Conservation (phyloP, 2,888 invertebrate genomes). For the Hirtodrosophila trivittata region DNA sequence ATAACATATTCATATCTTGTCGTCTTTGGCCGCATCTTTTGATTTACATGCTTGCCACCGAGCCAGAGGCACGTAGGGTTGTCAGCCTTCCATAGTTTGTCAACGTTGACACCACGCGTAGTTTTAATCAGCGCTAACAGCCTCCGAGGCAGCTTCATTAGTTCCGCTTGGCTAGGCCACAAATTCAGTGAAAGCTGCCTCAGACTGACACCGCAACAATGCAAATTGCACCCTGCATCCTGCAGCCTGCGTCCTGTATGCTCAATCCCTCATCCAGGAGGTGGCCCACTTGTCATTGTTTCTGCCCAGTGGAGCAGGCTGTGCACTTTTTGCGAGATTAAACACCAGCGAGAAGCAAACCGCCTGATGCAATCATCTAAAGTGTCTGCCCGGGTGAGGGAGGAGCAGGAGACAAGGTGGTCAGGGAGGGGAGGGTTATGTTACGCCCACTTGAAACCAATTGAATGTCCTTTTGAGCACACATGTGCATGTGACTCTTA, state of each 20-base stretch:
- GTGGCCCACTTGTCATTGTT: slow-evolving; percentile 60
- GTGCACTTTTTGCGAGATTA: slow-evolving; percentile 67
- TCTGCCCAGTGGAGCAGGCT: slow-evolving; percentile 58
- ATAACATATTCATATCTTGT: slow-evolving; percentile 81
- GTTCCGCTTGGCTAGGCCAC: slow-evolving; percentile 55
- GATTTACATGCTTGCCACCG: slow-evolving; percentile 39
- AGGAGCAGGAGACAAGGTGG: not conserved
- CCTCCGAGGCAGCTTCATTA: slow-evolving; percentile 41
- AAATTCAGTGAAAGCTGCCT: slow-evolving; percentile 51
- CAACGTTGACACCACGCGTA: slow-evolving; percentile 36
- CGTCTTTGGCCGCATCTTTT: slow-evolving; percentile 39
- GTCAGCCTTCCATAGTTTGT: slow-evolving; percentile 43
- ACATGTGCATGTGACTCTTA: slow-evolving; percentile 19
- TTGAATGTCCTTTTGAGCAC: slow-evolving; percentile 17
- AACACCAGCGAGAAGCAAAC: slow-evolving; percentile 26
- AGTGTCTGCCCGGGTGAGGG: slow-evolving; percentile 43
- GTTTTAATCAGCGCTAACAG: slow-evolving; percentile 73
- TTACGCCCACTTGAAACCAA: slow-evolving; percentile 32
- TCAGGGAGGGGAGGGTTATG: not conserved
- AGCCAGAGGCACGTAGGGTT: too few species aligned
- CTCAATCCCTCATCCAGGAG: slow-evolving; percentile 1
- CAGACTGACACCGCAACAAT: slow-evolving; percentile 22
- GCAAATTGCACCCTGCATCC: too few species aligned
- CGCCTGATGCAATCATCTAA: slow-evolving; percentile 63
- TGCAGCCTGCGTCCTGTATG: too few species aligned